Conservation (phyloP, 2,113 vertebrate genomes). For the Heptranchias perlo region DNA sequence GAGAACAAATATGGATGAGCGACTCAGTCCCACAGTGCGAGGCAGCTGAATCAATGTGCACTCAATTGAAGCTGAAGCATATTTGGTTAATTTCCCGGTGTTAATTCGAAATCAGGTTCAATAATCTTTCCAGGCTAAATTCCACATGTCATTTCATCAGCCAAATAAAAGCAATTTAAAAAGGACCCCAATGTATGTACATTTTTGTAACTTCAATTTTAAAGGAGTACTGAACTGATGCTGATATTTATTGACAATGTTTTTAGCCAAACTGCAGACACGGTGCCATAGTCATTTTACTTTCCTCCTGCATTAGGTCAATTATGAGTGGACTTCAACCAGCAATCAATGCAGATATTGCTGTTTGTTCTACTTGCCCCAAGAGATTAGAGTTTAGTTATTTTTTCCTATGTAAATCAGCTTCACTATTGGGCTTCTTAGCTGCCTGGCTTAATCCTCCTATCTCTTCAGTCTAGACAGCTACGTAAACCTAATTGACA, state of each 20-base stretch:
- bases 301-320: neutral
- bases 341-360: neutral
- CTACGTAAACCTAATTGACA: slow-evolving; percentile 5
- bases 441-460: neutral
- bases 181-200: neutral
- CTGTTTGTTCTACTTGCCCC: neutral
- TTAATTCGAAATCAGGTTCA: neutral
- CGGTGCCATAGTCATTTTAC: neutral
- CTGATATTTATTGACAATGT: neutral
- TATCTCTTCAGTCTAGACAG: slow-evolving; percentile 16
- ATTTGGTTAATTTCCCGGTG: neutral
- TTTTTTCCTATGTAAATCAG: neutral
- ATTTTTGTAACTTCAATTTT: neutral
- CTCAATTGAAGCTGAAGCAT: neutral
- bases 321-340: neutral
- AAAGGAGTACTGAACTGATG: neutral
- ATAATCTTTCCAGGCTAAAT: neutral
- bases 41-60: neutral
- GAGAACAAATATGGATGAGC: neutral
- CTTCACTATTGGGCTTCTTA: neutral
- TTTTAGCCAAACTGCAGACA: neutral
- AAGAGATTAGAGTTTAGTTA: neutral
- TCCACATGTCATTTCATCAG: neutral
- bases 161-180: neutral
- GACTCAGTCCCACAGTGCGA: neutral